phyloP scores from a whole-genome alignment of 53 echinoderm and acorn worm species.

The Hippasteria phrygiana region DNA sequence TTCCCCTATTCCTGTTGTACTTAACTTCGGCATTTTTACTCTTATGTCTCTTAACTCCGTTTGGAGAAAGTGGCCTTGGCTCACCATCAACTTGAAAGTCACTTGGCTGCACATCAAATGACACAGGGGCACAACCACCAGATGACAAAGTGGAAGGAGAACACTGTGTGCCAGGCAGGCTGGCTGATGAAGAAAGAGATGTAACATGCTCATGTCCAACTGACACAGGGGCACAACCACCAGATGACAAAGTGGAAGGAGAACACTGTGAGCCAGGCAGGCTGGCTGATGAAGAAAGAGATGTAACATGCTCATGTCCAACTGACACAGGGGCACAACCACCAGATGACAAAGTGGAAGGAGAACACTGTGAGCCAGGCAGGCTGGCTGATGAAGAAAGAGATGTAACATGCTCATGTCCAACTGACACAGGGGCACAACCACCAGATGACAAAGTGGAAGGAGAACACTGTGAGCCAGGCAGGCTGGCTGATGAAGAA shows the following conservation, averaged over 20 bases:
- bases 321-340: too few relatives aligned
- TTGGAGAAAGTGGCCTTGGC: slow-evolving; percentile 22
- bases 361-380: too few relatives aligned
- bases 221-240: slow-evolving; percentile 2
- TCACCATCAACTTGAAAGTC: slow-evolving; percentile 42
- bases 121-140: slow-evolving; percentile 4
- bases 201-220: not conserved
- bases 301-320: too few relatives aligned
- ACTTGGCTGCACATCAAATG: not conserved
- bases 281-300: not conserved
- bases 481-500: too few relatives aligned
- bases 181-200: not conserved
- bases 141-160: slow-evolving; percentile 4
- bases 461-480: too few relatives aligned
- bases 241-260: not conserved
- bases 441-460: too few relatives aligned
- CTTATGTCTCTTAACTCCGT: not conserved
- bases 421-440: too few relatives aligned
- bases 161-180: not conserved
- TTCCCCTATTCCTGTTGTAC: not conserved
- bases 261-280: not conserved
- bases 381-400: too few relatives aligned
- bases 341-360: too few relatives aligned
- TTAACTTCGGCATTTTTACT: slow-evolving; percentile 11
- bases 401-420: too few relatives aligned